Evolutionary conservation across 2,888 invertebrate genomes (phyloP).

Genomic region (Acleris cristana): DNA sequence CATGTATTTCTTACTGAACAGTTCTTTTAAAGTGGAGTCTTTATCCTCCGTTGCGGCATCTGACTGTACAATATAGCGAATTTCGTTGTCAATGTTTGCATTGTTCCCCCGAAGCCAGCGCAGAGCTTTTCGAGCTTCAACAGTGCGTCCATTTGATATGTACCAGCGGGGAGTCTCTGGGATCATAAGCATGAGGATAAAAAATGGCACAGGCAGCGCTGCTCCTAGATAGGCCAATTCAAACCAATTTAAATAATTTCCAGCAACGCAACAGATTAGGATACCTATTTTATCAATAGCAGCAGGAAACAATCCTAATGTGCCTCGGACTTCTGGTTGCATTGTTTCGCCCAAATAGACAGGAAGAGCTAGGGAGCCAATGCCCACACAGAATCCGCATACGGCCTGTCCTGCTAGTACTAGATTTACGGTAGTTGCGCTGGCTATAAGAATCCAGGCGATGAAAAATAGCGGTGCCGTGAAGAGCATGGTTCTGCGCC

Average conservation of each 20-base stretch:
- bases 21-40: conserved; percentile 85
- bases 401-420: conserved; percentile 91
- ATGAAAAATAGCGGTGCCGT: conserved; percentile 92
- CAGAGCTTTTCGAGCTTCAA: conserved; percentile 90
- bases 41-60: conserved; percentile 87
- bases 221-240: conserved; percentile 91
- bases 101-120: conserved; percentile 93
- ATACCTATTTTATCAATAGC: conserved; percentile 94
- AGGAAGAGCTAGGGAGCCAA: conserved; percentile 94
- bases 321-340: conserved; percentile 95
- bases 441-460: conserved; percentile 92
- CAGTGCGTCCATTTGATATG: conserved; percentile 89
- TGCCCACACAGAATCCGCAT: conserved; percentile 94
- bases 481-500: conserved; percentile 90
- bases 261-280: conserved; percentile 90
- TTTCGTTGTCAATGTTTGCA: conserved; percentile 90
- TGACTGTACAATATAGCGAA: conserved; percentile 88
- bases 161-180: conserved; percentile 98
- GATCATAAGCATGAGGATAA: conserved; percentile 91
- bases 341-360: conserved; percentile 97
- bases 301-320: conserved; percentile 93
- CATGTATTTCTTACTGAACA: conserved; percentile 88
- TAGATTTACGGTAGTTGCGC: conserved; percentile 88
- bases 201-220: conserved; percentile 89
- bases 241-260: conserved; percentile 92